Conservation (phyloP, 2,888 invertebrate genomes). For the Elegia similella region DNA sequence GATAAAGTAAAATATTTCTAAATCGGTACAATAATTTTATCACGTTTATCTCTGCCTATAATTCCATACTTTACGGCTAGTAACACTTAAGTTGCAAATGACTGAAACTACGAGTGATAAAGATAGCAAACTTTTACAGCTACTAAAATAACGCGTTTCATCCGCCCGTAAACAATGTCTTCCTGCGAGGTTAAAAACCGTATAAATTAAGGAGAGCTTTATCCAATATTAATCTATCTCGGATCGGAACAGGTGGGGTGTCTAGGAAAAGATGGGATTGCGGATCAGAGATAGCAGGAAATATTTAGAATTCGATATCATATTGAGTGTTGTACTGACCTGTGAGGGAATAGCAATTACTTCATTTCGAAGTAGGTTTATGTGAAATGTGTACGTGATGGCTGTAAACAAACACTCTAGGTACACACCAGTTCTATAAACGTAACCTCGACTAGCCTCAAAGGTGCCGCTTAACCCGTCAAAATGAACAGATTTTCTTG, state of each 20-base stretch:
- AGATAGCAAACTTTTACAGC: constrained; percentile 1
- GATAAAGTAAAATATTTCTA: no score
- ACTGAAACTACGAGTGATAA: neutral
- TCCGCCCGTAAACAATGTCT: constrained; percentile 1
- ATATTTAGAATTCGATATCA: neutral
- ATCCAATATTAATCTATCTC: constrained; percentile 10
- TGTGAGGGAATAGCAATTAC: no score
- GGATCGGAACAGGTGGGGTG: constrained; percentile 3
- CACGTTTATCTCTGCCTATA: neutral
- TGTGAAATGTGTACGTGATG: no score
- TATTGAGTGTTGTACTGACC: no score
- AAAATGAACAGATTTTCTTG: no score
- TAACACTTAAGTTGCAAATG: neutral
- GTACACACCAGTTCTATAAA: no score
- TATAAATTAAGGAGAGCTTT: constrained; percentile 7
- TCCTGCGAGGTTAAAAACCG: constrained; percentile 4
- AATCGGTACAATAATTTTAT: no score
- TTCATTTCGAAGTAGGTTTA: no score
- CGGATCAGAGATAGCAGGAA: neutral
- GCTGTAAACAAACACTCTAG: no score
- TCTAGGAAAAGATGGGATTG: neutral
- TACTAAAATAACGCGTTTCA: neutral
- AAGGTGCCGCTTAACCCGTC: no score
- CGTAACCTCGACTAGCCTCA: no score
- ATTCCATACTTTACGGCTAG: neutral